phyloP scores from a whole-genome alignment of 2,888 invertebrate species.

The Polydrusus pterygomalis region DNA sequence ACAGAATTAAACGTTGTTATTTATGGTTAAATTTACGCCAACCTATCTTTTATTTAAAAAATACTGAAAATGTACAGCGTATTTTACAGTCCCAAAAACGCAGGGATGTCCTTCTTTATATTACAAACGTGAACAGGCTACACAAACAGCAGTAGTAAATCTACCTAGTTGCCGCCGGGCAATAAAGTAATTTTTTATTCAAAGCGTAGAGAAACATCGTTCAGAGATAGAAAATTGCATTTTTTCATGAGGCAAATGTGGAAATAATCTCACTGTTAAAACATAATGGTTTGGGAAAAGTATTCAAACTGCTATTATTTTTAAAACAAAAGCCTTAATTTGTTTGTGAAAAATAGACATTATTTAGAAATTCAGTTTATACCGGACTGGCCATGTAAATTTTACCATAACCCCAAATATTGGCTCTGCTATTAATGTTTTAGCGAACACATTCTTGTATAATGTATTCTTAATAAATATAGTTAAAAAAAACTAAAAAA shows the following conservation, averaged over 20 bases:
- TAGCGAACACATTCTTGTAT: too few relatives aligned
- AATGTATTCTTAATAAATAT: too few relatives aligned
- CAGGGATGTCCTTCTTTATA: constrained; percentile 29
- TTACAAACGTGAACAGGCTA: constrained; percentile 40
- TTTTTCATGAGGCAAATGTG: not conserved
- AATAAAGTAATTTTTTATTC: constrained; percentile 34
- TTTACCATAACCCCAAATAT: too few relatives aligned
- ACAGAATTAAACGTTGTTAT: not conserved
- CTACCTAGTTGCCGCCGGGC: constrained; percentile 18
- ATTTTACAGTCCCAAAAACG: constrained; percentile 36
- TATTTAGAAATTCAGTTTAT: too few relatives aligned
- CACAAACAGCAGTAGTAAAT: constrained; percentile 42
- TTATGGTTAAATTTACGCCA: not conserved
- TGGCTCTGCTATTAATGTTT: too few relatives aligned
- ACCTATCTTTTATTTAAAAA: constrained; percentile 1
- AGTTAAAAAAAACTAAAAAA: too few relatives aligned
- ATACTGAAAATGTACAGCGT: constrained; percentile 19
- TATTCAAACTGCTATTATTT: too few relatives aligned
- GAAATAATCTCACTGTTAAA: not conserved
- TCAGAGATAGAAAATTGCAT: constrained; percentile 1
- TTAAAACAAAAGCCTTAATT: too few relatives aligned
- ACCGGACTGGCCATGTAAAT: too few relatives aligned
- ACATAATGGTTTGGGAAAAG: too few relatives aligned
- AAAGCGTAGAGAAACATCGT: not conserved
- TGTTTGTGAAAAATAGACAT: too few relatives aligned